Percentiles rank a stretch among this genome's conserved stretches.
Evolutionary conservation across 2,888 invertebrate species (phyloP).

Genomic region (Phyllotreta striolata): DNA sequence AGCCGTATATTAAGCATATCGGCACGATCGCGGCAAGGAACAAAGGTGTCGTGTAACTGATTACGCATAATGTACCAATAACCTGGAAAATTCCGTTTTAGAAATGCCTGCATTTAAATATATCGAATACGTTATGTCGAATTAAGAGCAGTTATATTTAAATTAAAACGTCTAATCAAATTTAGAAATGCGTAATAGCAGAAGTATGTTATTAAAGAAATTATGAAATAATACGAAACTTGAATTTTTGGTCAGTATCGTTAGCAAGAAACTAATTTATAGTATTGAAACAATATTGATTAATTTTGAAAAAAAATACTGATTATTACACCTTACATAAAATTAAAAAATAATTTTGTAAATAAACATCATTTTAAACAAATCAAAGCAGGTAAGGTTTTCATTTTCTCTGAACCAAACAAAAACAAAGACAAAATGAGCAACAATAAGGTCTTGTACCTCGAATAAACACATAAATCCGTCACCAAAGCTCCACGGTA

Average conservation of each 20-base stretch:
- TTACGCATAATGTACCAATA: slow-evolving; percentile 84
- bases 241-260: too few species aligned
- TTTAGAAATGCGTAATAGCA: too few species aligned
- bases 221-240: too few species aligned
- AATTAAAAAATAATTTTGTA: too few species aligned
- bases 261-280: too few species aligned
- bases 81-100: slow-evolving; percentile 67
- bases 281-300: too few species aligned
- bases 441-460: slow-evolving; percentile 61
- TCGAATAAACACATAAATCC: slow-evolving; percentile 75
- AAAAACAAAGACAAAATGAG: background rate
- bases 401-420: background rate
- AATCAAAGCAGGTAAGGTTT: too few species aligned
- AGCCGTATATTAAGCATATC: slow-evolving; percentile 81
- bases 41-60: slow-evolving; percentile 84
- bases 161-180: background rate
- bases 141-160: slow-evolving; percentile 44
- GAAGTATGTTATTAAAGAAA: too few species aligned
- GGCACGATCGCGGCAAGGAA: slow-evolving; percentile 83
- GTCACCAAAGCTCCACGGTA: slow-evolving; percentile 73
- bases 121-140: background rate
- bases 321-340: too few species aligned
- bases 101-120: slow-evolving; percentile 4
- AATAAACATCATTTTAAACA: too few species aligned
- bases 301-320: too few species aligned